phyloP scores from a whole-genome alignment of 1,140 invertebrate species.

The Drosophila carrolli region DNA sequence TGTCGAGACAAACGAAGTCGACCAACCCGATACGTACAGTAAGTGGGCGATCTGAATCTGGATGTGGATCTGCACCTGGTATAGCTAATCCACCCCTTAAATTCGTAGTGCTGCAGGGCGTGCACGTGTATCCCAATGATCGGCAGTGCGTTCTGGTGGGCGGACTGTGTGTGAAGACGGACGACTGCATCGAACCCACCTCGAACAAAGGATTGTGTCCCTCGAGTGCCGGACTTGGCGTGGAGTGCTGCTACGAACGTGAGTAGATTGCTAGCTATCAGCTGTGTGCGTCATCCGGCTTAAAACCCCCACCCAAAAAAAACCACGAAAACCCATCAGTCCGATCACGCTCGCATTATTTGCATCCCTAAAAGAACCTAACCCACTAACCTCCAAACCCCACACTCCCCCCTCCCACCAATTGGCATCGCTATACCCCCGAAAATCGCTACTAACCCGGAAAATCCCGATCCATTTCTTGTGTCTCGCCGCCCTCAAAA shows the following conservation, averaged over 20 bases:
- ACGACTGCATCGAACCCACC: conserved; percentile 70
- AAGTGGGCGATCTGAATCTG: conserved; percentile 40
- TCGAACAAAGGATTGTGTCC: conserved; percentile 80
- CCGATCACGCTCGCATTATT: not conserved
- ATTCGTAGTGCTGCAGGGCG: conserved; percentile 68
- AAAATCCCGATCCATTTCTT: conserved; percentile 21
- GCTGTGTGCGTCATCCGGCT: conserved; percentile 18
- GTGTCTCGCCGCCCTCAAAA: conserved; percentile 23
- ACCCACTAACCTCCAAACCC: too few relatives aligned
- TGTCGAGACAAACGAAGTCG: conserved; percentile 70
- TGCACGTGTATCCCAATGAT: conserved; percentile 74
- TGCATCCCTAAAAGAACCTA: conserved; percentile 8
- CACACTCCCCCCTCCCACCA: not conserved
- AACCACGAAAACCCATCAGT: conserved; percentile 36
- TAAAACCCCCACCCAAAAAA: conserved; percentile 13
- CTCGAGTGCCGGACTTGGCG: conserved; percentile 62
- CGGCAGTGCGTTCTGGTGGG: conserved; percentile 75
- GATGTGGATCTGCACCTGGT: not conserved
- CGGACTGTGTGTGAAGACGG: conserved; percentile 73
- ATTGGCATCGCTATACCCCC: conserved; percentile 15
- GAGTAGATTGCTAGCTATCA: conserved; percentile 47
- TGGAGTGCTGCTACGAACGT: conserved; percentile 84
- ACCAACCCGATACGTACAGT: conserved; percentile 50
- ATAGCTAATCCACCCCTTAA: not conserved
- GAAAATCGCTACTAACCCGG: conserved; percentile 17